Conservation (phyloP, 2,888 invertebrate species). For the Papilio demoleus region DNA sequence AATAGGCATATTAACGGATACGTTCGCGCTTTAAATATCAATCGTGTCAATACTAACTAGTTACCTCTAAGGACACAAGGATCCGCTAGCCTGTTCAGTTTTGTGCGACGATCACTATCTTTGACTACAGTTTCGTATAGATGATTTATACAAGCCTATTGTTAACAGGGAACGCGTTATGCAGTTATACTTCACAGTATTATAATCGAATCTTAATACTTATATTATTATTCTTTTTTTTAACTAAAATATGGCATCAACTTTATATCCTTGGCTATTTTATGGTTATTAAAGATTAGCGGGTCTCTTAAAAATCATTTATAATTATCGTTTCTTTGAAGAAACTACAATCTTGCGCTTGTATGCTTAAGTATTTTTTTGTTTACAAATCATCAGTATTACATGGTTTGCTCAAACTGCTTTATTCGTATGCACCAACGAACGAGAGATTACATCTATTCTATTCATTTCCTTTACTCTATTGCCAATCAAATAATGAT, state of each 20-base stretch:
- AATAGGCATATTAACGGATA: constrained; percentile 35
- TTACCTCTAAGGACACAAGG: constrained; percentile 21
- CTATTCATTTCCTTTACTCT: constrained; percentile 26
- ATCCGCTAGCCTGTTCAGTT: constrained; percentile 7
- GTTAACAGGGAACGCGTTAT: neutral
- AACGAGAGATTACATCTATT: constrained; percentile 24
- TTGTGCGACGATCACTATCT: constrained; percentile 23
- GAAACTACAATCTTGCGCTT: too few species aligned
- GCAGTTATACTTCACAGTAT: too few species aligned
- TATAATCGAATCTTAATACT: too few species aligned
- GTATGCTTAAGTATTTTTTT: too few species aligned
- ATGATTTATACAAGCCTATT: neutral
- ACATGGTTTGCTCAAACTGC: neutral
- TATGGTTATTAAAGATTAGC: too few species aligned
- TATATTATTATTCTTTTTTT: too few species aligned
- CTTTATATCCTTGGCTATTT: too few species aligned
- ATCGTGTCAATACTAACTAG: constrained; percentile 24
- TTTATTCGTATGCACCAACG: constrained; percentile 3
- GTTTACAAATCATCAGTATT: too few species aligned
- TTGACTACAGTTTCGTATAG: neutral
- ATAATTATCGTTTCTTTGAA: too few species aligned
- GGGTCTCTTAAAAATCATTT: too few species aligned
- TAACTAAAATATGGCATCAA: too few species aligned
- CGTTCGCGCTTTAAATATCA: constrained; percentile 34
- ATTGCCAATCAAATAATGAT: constrained; percentile 22